Conservation (phyloP, 2,113 vertebrate species). For the Tauraco erythrolophus region DNA sequence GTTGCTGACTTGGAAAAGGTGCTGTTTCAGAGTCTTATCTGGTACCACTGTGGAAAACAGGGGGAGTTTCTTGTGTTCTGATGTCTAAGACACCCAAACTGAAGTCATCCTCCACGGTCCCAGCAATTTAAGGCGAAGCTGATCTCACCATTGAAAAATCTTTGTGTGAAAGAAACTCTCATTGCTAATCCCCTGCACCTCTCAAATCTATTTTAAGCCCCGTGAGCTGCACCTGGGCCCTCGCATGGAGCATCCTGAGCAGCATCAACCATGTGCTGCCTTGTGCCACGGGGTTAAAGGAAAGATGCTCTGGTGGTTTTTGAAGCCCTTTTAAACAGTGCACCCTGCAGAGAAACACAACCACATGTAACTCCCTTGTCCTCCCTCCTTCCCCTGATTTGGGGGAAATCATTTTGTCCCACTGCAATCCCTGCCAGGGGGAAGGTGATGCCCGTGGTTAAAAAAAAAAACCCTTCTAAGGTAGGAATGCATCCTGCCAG, state of each 20-base stretch:
- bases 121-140: neutral
- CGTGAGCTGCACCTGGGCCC: neutral
- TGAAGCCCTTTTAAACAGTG: neutral
- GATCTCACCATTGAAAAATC: accelerated
- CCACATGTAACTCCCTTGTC: accelerated
- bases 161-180: neutral
- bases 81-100: neutral
- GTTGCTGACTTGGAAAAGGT: neutral
- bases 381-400: neutral
- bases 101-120: neutral
- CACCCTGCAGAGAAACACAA: neutral
- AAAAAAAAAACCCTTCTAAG: neutral
- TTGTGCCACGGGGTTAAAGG: neutral
- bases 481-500: neutral
- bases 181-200: neutral
- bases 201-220: neutral
- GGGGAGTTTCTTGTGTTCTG: neutral
- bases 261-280: accelerated
- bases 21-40: neutral
- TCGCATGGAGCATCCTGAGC: neutral
- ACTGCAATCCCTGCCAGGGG: neutral
- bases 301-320: neutral
- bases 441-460: neutral
- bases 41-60: neutral
- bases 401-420: neutral